phyloP scores from a whole-genome alignment of 2,113 vertebrate species.

The Callionymus lyra region DNA sequence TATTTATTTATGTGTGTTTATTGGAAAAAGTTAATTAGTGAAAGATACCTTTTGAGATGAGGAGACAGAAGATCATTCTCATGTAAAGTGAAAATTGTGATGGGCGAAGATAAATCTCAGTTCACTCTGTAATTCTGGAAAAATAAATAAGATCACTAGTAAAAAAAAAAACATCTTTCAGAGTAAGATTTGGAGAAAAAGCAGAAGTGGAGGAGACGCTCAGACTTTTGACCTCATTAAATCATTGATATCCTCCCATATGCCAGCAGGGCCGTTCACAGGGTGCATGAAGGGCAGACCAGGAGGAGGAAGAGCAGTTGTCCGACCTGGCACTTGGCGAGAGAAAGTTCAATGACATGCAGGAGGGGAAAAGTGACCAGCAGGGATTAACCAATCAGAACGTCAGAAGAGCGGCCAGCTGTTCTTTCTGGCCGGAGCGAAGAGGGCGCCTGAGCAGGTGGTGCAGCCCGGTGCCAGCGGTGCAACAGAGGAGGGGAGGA shows the following conservation, averaged over 20 bases:
- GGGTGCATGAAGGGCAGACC: constrained; percentile 57
- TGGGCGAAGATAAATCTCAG: too few relatives aligned
- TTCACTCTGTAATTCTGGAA: too few relatives aligned
- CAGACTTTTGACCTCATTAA: constrained; percentile 68
- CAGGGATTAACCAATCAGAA: constrained; percentile 69
- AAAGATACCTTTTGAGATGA: too few relatives aligned
- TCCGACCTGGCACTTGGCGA: constrained; percentile 53
- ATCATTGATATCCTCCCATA: constrained; percentile 68
- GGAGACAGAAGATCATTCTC: too few relatives aligned
- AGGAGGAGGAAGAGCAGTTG: constrained; percentile 30
- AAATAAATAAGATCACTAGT: too few relatives aligned
- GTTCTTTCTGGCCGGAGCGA: constrained; percentile 57
- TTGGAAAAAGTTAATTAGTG: too few relatives aligned
- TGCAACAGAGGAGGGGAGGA: constrained; percentile 47
- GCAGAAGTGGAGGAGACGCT: constrained; percentile 22
- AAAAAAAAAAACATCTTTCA: too few relatives aligned
- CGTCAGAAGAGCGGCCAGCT: constrained; percentile 72
- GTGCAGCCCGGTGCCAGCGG: constrained; percentile 59
- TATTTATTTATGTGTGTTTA: too few relatives aligned
- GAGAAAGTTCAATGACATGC: constrained; percentile 67
- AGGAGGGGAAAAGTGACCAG: constrained; percentile 66
- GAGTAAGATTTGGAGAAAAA: neutral
- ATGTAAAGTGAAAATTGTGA: too few relatives aligned
- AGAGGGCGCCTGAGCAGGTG: constrained; percentile 65
- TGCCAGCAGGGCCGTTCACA: constrained; percentile 49